Conservation (phyloP, 92 coral and sea anemone species). For the Diadumene lineata region DNA sequence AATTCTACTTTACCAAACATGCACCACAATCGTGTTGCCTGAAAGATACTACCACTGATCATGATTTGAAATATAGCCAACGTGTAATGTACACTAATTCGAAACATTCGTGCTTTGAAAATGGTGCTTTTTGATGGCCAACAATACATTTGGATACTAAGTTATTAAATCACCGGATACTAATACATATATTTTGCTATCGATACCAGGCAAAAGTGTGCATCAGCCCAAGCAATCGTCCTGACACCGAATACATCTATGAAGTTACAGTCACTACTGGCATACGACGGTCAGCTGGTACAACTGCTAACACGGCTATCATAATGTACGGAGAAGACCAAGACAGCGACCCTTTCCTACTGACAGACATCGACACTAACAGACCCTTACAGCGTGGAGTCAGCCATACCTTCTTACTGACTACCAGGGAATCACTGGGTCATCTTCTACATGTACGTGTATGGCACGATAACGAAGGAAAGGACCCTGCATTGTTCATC, state of each 20-base stretch:
- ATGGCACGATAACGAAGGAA: slow-evolving; percentile 97
- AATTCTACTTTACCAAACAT: too few species aligned
- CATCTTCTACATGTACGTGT: slow-evolving; percentile 76
- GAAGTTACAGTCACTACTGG: slow-evolving; percentile 82
- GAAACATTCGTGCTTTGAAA: too few species aligned
- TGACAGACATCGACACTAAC: slow-evolving; percentile 42
- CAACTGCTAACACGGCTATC: slow-evolving; percentile 91
- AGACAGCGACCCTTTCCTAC: slow-evolving; percentile 76
- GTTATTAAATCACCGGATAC: too few species aligned
- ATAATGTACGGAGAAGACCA: slow-evolving; percentile 76
- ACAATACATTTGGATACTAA: too few species aligned
- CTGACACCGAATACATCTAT: slow-evolving; percentile 63
- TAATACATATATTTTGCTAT: neutral
- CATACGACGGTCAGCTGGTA: slow-evolving; percentile 88
- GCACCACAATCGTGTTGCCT: too few species aligned
- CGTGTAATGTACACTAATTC: too few species aligned
- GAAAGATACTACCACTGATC: too few species aligned
- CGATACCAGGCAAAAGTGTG: slow-evolving; percentile 55
- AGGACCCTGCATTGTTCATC: slow-evolving; percentile 87
- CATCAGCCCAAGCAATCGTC: slow-evolving; percentile 83
- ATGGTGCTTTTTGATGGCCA: too few species aligned
- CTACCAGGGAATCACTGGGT: slow-evolving; percentile 78
- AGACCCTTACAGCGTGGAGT: slow-evolving; percentile 66
- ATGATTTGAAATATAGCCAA: too few species aligned
- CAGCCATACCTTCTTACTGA: slow-evolving; percentile 71